Evolutionary conservation across 2,888 invertebrate species (phyloP).

Genomic region (Morpho deidamia): DNA sequence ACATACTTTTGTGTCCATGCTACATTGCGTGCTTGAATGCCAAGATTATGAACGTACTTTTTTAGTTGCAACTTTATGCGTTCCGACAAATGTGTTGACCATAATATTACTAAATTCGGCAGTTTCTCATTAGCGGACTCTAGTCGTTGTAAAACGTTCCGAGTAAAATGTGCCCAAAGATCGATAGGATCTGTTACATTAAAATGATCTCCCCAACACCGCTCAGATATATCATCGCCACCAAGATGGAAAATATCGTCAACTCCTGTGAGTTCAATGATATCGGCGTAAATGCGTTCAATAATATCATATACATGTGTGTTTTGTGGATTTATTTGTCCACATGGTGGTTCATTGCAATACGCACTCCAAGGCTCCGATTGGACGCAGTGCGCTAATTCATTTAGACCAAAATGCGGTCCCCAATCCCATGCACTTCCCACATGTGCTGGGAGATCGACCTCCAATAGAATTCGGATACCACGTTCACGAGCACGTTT

Average conservation of each 20-base stretch:
- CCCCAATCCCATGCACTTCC: conserved; percentile 90
- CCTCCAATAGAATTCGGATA: conserved; percentile 90
- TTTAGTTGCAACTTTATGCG: conserved; percentile 43
- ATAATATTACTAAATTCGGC: conserved; percentile 48
- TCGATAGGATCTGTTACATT: conserved; percentile 81
- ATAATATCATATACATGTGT: conserved; percentile 83
- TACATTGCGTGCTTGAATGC: conserved; percentile 78
- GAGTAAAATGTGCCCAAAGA: conserved; percentile 85
- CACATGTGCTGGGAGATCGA: conserved; percentile 91
- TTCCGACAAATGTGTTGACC: conserved; percentile 45
- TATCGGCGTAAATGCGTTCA: conserved; percentile 84
- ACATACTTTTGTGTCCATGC: conserved; percentile 78
- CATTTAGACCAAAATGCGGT: conserved; percentile 80
- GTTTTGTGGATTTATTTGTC: conserved; percentile 87
- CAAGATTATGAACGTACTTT: conserved; percentile 37
- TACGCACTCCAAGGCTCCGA: conserved; percentile 81
- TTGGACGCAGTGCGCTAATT: conserved; percentile 85
- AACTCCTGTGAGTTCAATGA: conserved; percentile 85
- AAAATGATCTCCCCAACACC: conserved; percentile 83
- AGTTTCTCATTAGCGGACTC: conserved; percentile 66
- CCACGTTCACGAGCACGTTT: conserved; percentile 88
- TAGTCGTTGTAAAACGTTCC: conserved; percentile 77
- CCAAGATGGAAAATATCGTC: conserved; percentile 89
- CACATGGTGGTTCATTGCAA: conserved; percentile 89
- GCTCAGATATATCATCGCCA: conserved; percentile 84